Conservation (phyloP, 2,113 vertebrate species). For the Octodon degus region DNA sequence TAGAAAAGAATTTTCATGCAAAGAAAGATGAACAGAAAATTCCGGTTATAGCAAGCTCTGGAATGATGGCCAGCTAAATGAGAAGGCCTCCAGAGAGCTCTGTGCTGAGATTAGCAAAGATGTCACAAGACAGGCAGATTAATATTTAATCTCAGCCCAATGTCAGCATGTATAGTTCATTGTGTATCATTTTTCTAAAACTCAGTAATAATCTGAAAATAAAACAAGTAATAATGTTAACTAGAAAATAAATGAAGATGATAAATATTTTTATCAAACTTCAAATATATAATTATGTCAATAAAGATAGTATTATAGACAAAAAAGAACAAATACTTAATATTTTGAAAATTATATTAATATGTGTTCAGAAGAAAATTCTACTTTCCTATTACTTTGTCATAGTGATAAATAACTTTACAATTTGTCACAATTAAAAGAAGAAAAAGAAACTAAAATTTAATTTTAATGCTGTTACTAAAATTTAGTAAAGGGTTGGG, state of each 20-base stretch:
- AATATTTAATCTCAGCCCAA: neutral
- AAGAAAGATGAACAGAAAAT: neutral
- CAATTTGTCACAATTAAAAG: neutral
- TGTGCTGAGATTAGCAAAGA: neutral
- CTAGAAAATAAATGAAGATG: constrained; percentile 12
- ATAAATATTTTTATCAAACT: neutral
- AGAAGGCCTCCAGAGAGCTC: neutral
- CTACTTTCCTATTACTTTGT: neutral
- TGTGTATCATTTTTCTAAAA: neutral
- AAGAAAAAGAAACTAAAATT: neutral
- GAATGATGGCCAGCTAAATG: neutral
- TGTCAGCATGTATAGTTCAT: neutral
- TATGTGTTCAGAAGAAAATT: neutral
- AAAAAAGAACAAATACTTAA: too few relatives aligned
- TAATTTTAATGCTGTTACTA: neutral
- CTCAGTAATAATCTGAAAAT: neutral
- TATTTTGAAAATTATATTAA: constrained; percentile 1
- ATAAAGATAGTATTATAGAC: constrained; percentile 16
- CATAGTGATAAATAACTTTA: neutral
- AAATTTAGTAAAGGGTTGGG: neutral
- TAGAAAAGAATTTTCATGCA: neutral
- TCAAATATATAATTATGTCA: neutral
- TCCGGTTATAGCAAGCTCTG: neutral
- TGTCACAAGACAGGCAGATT: neutral
- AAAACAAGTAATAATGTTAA: constrained; percentile 11